These are phyloP conservation scores for Neotragus moschatus DNA, from an alignment of 2,113 vertebrate genomes.

Conservation along the genomic window DNA sequence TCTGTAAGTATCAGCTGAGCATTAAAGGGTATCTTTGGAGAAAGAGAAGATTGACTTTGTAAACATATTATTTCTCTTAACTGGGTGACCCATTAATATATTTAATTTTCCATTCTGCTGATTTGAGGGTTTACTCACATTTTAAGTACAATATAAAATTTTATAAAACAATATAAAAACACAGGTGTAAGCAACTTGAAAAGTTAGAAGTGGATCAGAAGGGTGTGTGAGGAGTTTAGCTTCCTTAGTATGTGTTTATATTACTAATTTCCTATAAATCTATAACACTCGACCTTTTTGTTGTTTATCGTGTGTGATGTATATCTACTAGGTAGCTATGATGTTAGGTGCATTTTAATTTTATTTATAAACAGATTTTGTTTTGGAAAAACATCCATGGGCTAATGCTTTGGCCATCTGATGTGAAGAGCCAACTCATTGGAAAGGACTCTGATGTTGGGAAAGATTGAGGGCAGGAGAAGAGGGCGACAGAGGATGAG, in stretches of 20 bases:
- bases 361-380: background rate
- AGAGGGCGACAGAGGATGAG: background rate
- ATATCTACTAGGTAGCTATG: background rate
- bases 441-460: background rate
- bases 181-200: background rate
- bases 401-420: background rate
- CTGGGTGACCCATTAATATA: background rate
- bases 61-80: background rate
- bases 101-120: background rate
- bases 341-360: background rate
- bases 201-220: background rate
- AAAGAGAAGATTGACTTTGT: background rate
- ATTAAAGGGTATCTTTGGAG: background rate
- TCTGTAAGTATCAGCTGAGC: background rate
- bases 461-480: background rate
- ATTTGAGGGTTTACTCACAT: background rate
- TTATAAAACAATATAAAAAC: background rate
- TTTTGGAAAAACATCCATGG: background rate
- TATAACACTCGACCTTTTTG: background rate
- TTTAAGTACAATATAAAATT: background rate
- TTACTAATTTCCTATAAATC: background rate
- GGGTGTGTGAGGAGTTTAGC: background rate
- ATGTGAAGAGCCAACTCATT: background rate
- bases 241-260: background rate
- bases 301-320: background rate